Percentiles rank a stretch among this genome's conserved stretches.
phyloP scores from a whole-genome alignment of 1,140 invertebrate genomes.

The Cotesia vestalis region DNA sequence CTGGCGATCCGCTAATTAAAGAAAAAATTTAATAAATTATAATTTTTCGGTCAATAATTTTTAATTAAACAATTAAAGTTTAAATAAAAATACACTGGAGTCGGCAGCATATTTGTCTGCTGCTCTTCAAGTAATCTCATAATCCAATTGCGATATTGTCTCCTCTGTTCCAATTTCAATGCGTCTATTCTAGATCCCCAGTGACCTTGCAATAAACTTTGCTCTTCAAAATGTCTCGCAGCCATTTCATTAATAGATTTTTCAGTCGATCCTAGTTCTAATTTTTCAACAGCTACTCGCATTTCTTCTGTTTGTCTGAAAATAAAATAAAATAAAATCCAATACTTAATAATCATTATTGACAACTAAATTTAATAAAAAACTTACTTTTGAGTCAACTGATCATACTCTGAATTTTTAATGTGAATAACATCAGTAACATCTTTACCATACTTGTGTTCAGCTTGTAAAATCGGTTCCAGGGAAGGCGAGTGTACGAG shows the following conservation, averaged over 20 bases:
- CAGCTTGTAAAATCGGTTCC: slow-evolving; percentile 79
- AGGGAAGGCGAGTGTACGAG: slow-evolving; percentile 84
- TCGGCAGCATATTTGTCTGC: slow-evolving; percentile 67
- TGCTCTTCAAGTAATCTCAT: slow-evolving; percentile 77
- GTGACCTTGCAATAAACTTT: slow-evolving; percentile 77
- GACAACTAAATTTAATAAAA: slow-evolving; percentile 37
- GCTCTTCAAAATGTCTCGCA: slow-evolving; percentile 79
- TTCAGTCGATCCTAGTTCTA: slow-evolving; percentile 75
- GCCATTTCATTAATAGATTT: slow-evolving; percentile 81
- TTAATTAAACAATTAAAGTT: background rate
- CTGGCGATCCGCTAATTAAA: slow-evolving; percentile 53
- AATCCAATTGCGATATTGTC: slow-evolving; percentile 83
- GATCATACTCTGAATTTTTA: slow-evolving; percentile 72
- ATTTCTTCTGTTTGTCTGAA: slow-evolving; percentile 81
- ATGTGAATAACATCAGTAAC: slow-evolving; percentile 74
- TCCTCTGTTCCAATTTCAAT: slow-evolving; percentile 76
- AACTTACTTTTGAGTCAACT: slow-evolving; percentile 72
- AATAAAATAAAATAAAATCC: background rate
- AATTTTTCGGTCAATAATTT: slow-evolving; percentile 29
- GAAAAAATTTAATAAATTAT: slow-evolving; percentile 20
- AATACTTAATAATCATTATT: slow-evolving; percentile 29
- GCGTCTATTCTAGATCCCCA: slow-evolving; percentile 81
- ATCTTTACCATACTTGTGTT: slow-evolving; percentile 79
- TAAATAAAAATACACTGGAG: slow-evolving; percentile 65
- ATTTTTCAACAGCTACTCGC: slow-evolving; percentile 74